Evolutionary conservation across 2,888 invertebrate species (phyloP), one percentile per base, ranked within the genome.

Genomic region (Crioceris asparagi): DNA sequence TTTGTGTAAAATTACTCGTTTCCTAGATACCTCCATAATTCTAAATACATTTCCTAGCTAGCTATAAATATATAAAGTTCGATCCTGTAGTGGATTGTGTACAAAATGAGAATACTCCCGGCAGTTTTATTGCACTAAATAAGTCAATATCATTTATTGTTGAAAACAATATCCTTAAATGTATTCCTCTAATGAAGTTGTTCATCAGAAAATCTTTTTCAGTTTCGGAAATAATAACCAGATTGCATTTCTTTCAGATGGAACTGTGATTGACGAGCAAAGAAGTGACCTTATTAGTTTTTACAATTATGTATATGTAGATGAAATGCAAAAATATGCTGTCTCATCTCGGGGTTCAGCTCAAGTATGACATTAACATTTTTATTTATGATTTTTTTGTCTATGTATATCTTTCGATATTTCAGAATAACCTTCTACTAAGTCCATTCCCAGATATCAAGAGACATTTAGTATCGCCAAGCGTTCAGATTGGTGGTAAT

Each of bases 211-310:
- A n/a, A n/a, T n/a, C n/a, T n/a, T n/a, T n/a, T n/a, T n/a, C n/a
- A n/a, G n/a, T n/a, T n/a, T n/a, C n/a, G n/a, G n/a, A n/a, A n/a
- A n/a, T n/a, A 10, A 21, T 21, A 7, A 10, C 6, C 7, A 21
- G 10, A 26, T 26, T 5, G 4, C 32, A 21, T 38, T 30, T 32
- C 36, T 48, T 49, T 37, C 39, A 56, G 55, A 48, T 40, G 50
- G 45, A 32, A 45, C 21, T 19, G 35, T 35, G 11, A 29, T 17
- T 26, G 43, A 43, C 5, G 75, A 74, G 49, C 76, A 77, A 53
- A 70, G 86, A 50, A 88, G 86, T 10, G 94, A 96, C 67, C 74
- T 97, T 42, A 94, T 96, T 50, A 77, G 81, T 58, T 97, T 96
- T 64, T 98, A 98, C 64, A 98, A 98, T 61, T 76, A 73, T 32